These are phyloP conservation scores for Simalia tracyae DNA, from an alignment of 2,797 vertebrate genomes.

Conservation along the genomic window DNA sequence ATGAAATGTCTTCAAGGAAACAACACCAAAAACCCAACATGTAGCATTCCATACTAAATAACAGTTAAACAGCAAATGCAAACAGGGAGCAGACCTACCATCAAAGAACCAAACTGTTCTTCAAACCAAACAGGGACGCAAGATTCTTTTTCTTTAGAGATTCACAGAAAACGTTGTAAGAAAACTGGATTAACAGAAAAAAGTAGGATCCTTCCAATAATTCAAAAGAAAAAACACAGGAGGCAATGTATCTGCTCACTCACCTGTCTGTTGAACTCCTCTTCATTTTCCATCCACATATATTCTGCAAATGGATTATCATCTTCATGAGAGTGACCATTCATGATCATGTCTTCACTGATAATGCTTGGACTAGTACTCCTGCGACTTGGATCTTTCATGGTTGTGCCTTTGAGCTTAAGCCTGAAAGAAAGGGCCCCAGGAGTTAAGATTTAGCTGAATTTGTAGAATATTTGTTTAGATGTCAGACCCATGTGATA, in stretches of 20 bases:
- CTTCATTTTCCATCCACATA: conserved; percentile 96
- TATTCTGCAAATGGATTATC: conserved; percentile 92
- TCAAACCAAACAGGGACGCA: too few species aligned
- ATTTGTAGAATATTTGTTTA: neutral
- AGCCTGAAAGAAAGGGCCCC: conserved; percentile 48
- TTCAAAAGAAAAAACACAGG: neutral
- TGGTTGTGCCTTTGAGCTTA: conserved; percentile 64
- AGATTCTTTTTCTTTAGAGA: neutral
- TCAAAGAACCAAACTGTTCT: neutral
- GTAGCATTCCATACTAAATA: neutral
- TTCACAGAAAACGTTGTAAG: neutral
- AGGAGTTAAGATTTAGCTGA: neutral
- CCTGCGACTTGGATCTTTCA: conserved; percentile 87
- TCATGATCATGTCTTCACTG: conserved; percentile 82
- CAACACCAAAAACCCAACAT: neutral
- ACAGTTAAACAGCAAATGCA: neutral
- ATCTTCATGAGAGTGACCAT: conserved; percentile 79
- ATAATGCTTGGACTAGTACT: conserved; percentile 79
- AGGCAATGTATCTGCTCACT: conserved; percentile 26
- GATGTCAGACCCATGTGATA: too few species aligned
- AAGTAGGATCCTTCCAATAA: neutral
- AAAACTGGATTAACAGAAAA: neutral
- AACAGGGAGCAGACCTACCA: neutral
- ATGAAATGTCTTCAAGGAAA: neutral
- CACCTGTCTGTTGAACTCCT: conserved; percentile 91